Evolutionary conservation across 1,140 invertebrate species (phyloP).

Genomic region (Arion vulgaris): DNA sequence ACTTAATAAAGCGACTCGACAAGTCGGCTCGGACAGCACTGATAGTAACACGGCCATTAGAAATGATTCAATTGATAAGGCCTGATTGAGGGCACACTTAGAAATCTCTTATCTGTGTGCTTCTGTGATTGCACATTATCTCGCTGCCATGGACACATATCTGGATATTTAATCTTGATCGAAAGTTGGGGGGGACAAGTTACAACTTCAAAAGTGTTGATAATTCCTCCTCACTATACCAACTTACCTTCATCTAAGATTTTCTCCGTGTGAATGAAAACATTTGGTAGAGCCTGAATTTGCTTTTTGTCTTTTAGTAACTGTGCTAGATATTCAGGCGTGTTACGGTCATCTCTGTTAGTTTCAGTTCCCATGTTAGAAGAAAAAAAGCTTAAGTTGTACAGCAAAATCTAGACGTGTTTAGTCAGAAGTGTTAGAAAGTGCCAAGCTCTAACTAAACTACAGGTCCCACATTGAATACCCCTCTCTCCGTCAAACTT

Average conservation of each 20-base stretch:
- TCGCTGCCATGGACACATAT: too few relatives aligned
- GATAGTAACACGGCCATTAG: slow-evolving; percentile 1
- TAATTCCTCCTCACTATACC: too few relatives aligned
- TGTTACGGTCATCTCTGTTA: slow-evolving; percentile 71
- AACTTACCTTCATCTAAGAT: slow-evolving; percentile 98
- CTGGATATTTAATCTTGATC: too few relatives aligned
- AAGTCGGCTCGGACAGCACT: not conserved
- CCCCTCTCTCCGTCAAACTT: slow-evolving; percentile 64
- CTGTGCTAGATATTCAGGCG: slow-evolving; percentile 98
- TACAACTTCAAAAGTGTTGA: too few relatives aligned
- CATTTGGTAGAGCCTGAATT: slow-evolving; percentile 98
- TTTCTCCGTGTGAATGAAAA: slow-evolving; percentile 99
- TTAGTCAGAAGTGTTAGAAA: slow-evolving; percentile 63
- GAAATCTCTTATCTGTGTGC: too few relatives aligned
- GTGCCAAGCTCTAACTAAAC: slow-evolving; percentile 61
- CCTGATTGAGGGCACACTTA: not conserved
- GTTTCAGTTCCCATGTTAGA: slow-evolving; percentile 71
- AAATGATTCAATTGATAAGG: not conserved
- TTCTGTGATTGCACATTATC: too few relatives aligned
- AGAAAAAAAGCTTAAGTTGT: slow-evolving; percentile 59
- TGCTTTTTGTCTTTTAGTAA: slow-evolving; percentile 99
- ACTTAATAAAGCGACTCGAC: not conserved
- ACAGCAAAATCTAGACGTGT: slow-evolving; percentile 61
- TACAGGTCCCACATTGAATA: slow-evolving; percentile 46
- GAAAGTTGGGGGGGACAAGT: too few relatives aligned